Evolutionary conservation across 1,140 invertebrate species (phyloP).

Genomic region (Trichogramma pretiosum): DNA sequence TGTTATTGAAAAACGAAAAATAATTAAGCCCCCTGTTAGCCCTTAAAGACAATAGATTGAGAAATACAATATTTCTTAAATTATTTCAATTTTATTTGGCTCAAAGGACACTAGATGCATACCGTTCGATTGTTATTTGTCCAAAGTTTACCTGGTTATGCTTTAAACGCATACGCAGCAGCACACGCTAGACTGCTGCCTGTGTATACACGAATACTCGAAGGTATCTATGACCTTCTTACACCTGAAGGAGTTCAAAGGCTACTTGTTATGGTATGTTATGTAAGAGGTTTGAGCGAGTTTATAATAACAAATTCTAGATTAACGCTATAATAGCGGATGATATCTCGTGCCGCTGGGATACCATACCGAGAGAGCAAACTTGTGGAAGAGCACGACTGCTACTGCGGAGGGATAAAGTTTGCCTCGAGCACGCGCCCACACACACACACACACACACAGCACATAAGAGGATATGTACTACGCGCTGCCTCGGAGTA

Average conservation of each 20-base stretch:
- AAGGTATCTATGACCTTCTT: neutral
- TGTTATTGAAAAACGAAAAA: too few relatives aligned
- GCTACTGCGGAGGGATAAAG: neutral
- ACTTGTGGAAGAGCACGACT: conserved; percentile 22
- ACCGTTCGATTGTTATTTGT: too few relatives aligned
- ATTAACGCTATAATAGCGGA: conserved; percentile 37
- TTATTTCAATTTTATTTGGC: too few relatives aligned
- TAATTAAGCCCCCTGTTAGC: too few relatives aligned
- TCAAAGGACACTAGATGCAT: too few relatives aligned
- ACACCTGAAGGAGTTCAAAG: conserved; percentile 12
- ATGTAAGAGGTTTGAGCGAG: too few relatives aligned
- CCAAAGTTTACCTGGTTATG: too few relatives aligned
- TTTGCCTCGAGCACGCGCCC: conserved; percentile 26
- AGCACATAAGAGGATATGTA: neutral
- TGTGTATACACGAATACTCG: too few relatives aligned
- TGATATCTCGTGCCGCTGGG: conserved; percentile 32
- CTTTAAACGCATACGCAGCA: too few relatives aligned
- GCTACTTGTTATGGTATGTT: conserved; percentile 30
- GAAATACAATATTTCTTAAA: too few relatives aligned
- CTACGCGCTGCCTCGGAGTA: neutral
- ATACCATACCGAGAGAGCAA: conserved; percentile 26
- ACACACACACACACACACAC: conserved; percentile 12
- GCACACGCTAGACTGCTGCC: too few relatives aligned
- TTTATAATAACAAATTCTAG: conserved; percentile 27
- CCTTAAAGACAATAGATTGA: too few relatives aligned